Base-by-base conservation (phyloP, 2,113 vertebrate genomes). In the Phyllopteryx taeniolatus region DNA sequence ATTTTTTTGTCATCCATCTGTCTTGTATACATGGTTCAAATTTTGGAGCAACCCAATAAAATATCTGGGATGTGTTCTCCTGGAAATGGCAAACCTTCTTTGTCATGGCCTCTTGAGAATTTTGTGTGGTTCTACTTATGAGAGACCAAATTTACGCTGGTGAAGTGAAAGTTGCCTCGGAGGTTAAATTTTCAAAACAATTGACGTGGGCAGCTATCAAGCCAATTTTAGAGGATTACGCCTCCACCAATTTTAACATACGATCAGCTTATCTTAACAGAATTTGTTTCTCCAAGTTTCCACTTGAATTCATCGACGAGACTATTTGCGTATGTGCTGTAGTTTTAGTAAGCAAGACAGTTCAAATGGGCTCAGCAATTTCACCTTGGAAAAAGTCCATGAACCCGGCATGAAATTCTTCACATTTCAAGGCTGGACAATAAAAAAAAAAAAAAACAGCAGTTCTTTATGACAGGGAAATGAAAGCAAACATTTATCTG, bases 381-480 rank as follows among this genome's bases (percentile, higher is more conserved):
- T 17, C 31, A 61, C 59, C 3, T 61, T 22, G 77, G 42, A 17
- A 22, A 57, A 79, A 66, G 77, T 86, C 75, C 63, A 86, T 85
- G 68, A 71, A 80, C 76, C 61, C 61, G 59, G 47, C 72, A 76
- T 80, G 68, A 85, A 72, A 63, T 35, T 65, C 39, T 66, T 33
- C 11, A 63, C 49, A 19, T 76, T 79, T 76, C 75, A 53, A 56
- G 3, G 7, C 74, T 68, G 42, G 20, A 70, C 60, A 51, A 31
- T 74, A 59, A 77, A 51, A 77, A 77, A 85, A 27, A 27, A 27
- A 39, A 39, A 39, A 39, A 39, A 39, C 82, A 89, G 70, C 71
- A 5, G 22, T 11, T 67, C 79, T 85, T 80, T 91, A 80, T 87
- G 71, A 82, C 73, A 64, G 77, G 47, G 80, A 80, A 76, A 83